Conservation (phyloP, 1,140 invertebrate species). For the Potamilus streckersoni region DNA sequence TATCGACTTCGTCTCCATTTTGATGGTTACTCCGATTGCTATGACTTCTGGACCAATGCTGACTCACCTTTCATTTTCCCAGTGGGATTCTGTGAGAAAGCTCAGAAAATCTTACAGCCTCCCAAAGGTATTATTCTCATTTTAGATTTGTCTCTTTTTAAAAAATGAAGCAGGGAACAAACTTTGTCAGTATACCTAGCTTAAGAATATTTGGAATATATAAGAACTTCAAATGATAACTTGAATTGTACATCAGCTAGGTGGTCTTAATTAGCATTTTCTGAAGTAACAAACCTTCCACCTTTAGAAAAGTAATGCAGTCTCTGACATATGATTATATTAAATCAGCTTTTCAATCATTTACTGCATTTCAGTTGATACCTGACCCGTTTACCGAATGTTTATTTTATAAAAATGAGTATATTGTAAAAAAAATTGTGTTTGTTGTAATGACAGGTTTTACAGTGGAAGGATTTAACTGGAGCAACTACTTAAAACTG, state of each 20-base stretch:
- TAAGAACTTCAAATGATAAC: no score
- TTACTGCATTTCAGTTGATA: no score
- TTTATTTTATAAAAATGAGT: no score
- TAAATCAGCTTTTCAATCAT: no score
- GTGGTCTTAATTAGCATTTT: no score
- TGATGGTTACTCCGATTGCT: constrained; percentile 89
- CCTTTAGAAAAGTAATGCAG: no score
- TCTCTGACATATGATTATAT: no score
- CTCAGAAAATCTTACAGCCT: constrained; percentile 60
- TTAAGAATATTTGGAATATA: no score
- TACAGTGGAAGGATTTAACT: constrained; percentile 76
- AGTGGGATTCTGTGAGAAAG: constrained; percentile 87
- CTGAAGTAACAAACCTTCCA: no score
- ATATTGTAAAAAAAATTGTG: background rate
- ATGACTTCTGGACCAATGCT: constrained; percentile 95
- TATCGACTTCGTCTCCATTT: constrained; percentile 88
- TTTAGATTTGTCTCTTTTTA: background rate
- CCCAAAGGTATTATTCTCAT: constrained; percentile 76
- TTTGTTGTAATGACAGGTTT: constrained; percentile 52
- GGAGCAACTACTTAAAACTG: constrained; percentile 86
- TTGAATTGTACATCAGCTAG: no score
- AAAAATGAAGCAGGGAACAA: background rate
- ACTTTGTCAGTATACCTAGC: no score
- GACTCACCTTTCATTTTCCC: constrained; percentile 93
- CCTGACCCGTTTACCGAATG: no score